Base-by-base conservation (phyloP, 1,140 invertebrate species). In the Lamellibrachia luymesi region DNA sequence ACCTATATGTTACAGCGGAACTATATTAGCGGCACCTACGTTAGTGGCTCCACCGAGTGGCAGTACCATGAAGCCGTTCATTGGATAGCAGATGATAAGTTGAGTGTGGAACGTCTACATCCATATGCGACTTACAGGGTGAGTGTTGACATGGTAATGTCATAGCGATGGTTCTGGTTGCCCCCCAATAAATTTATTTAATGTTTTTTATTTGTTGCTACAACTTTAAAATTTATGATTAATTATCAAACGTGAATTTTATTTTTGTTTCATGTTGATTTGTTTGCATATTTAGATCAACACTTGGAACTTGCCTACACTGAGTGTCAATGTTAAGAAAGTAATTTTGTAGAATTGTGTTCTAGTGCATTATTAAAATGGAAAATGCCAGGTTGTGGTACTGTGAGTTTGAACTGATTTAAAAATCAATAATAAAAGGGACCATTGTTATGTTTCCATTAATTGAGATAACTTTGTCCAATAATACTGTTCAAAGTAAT, bases 61-160 rank as follows among this genome's bases (percentile, higher is more conserved):
- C 97, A 98, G 94, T 98, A 97, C 94, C 98, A 97, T 94, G 97
- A 97, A 95, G 97, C 93, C 50, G 93, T 97, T 94, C 97, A 97
- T 91, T 98, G 97, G 97, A 97, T 97, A 25, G 95, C 97, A 27
- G 96, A 97, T 90, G 97, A 97, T 93, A 97, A 97, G 13, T 97
- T 98, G n/a, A 96, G 97, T 22, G 97, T 99, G 0, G 97, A 98
- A 91, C 97, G 98, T 94, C 97, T 99, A 7, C 97, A 98, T 92
- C 98, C 98, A 0, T 99, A 98, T 95, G 98, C 98, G 0, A 98
- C 98, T 95, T 99, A 99, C 95, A 97, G 97, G 96, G 98, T 98
- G 97, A 96, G 96, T 93, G 93, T 89, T 93, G 50, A 7, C 91
- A 50, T 17, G 7, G 49, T 50, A 91, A 50, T 92, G 13, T 38